phyloP scores from a whole-genome alignment of 2,888 invertebrate genomes.

The Lathronympha strigana region DNA sequence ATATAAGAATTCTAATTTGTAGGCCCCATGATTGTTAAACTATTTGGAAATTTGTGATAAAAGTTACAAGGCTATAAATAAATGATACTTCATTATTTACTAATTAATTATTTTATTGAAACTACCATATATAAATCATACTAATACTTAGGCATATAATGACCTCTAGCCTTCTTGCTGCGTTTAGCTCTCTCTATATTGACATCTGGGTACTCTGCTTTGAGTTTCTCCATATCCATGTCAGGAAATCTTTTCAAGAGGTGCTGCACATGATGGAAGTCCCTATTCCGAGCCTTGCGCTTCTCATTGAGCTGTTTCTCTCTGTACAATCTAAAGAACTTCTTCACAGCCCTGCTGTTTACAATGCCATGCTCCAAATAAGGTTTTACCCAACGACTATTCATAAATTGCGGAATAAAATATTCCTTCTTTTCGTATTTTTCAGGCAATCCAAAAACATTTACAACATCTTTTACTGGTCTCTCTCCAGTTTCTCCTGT shows the following conservation, averaged over 20 bases:
- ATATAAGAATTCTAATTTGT: not conserved
- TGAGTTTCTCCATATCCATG: constrained; percentile 87
- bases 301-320: constrained; percentile 86
- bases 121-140: constrained; percentile 39
- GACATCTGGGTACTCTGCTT: constrained; percentile 89
- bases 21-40: not conserved
- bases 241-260: constrained; percentile 90
- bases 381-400: constrained; percentile 85
- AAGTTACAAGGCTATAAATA: constrained; percentile 3
- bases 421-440: constrained; percentile 86
- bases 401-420: constrained; percentile 86
- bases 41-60: not conserved
- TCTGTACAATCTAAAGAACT: constrained; percentile 81
- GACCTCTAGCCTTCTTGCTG: constrained; percentile 85
- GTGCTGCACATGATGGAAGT: constrained; percentile 87
- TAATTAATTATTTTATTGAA: constrained; percentile 26
- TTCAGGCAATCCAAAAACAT: constrained; percentile 85
- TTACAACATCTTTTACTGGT: constrained; percentile 84
- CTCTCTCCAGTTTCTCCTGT: constrained; percentile 93
- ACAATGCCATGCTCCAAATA: constrained; percentile 81
- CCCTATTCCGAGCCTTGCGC: constrained; percentile 84
- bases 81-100: constrained; percentile 28
- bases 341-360: constrained; percentile 85
- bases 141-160: constrained; percentile 81
- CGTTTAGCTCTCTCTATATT: constrained; percentile 87